Percentiles rank a stretch among this genome's conserved stretches.
Conservation (phyloP, 2,888 invertebrate genomes). For the Diploptera punctata region DNA sequence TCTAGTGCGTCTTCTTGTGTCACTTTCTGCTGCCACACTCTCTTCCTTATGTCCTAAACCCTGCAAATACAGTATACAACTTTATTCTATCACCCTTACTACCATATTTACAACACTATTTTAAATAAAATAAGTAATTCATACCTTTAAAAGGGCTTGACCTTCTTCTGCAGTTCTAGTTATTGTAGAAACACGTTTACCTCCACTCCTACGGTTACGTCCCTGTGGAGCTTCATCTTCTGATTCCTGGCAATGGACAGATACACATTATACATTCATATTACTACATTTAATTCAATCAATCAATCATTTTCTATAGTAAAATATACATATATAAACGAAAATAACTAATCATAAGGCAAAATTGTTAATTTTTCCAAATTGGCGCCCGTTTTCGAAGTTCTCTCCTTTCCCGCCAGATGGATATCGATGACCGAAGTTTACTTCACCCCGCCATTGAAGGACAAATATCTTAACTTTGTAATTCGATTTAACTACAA, state of each 20-base stretch:
- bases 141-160: conserved; percentile 60
- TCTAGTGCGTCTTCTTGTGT: conserved; percentile 63
- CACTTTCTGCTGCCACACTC: conserved; percentile 53
- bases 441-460: conserved; percentile 48
- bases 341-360: too few species aligned
- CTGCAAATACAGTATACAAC: background rate
- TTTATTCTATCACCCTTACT: too few species aligned
- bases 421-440: conserved; percentile 42
- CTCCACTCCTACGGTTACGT: conserved; percentile 50
- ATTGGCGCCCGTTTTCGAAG: conserved; percentile 40
- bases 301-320: background rate
- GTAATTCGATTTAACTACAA: conserved; percentile 42
- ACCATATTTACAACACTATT: too few species aligned
- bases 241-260: conserved; percentile 16
- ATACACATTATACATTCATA: too few species aligned
- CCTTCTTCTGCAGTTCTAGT: conserved; percentile 60
- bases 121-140: too few species aligned
- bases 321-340: too few species aligned
- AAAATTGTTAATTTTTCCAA: conserved; percentile 1
- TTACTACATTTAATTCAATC: background rate
- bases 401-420: conserved; percentile 45
- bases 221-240: conserved; percentile 30
- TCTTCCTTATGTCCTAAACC: conserved; percentile 34
- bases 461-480: conserved; percentile 52
- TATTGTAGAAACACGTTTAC: conserved; percentile 58